Evolutionary conservation across 1,140 invertebrate genomes (phyloP).

Genomic region (Solenopsis invicta): DNA sequence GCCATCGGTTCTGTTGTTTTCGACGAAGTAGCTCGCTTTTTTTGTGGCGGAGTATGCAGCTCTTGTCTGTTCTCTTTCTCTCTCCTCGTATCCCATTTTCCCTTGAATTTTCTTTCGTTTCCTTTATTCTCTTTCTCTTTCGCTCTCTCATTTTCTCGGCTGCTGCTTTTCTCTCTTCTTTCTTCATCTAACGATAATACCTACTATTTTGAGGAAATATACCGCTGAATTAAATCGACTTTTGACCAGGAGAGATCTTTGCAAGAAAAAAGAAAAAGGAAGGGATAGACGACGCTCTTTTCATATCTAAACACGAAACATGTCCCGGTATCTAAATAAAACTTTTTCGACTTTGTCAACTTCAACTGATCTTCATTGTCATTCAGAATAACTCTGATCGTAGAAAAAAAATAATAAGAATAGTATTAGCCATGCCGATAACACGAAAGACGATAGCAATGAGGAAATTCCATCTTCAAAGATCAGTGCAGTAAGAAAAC

Average conservation of each 20-base stretch:
- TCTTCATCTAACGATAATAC: not conserved
- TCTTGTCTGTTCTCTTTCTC: not conserved
- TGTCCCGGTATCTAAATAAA: not conserved
- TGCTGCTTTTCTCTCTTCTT: not conserved
- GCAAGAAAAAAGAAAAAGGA: not conserved
- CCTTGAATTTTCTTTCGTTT: conserved; percentile 18
- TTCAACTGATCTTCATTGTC: conserved; percentile 1
- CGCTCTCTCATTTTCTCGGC: not conserved
- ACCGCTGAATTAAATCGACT: conserved; percentile 62
- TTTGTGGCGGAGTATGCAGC: conserved; percentile 69
- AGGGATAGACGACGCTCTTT: not conserved
- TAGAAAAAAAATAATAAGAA: not conserved
- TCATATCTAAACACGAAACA: not conserved
- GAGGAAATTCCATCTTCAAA: not conserved
- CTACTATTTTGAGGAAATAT: not conserved
- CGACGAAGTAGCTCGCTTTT: conserved; percentile 65
- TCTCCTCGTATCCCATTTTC: conserved; percentile 14
- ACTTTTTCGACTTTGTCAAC: not conserved
- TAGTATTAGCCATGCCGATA: not conserved
- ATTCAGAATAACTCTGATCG: not conserved
- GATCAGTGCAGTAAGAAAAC: not conserved
- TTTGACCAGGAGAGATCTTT: conserved; percentile 37
- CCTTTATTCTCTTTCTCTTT: not conserved
- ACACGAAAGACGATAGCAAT: not conserved
- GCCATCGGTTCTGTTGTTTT: conserved; percentile 66